phyloP scores from a whole-genome alignment of 2,113 vertebrate species.

The Gulo gulo region DNA sequence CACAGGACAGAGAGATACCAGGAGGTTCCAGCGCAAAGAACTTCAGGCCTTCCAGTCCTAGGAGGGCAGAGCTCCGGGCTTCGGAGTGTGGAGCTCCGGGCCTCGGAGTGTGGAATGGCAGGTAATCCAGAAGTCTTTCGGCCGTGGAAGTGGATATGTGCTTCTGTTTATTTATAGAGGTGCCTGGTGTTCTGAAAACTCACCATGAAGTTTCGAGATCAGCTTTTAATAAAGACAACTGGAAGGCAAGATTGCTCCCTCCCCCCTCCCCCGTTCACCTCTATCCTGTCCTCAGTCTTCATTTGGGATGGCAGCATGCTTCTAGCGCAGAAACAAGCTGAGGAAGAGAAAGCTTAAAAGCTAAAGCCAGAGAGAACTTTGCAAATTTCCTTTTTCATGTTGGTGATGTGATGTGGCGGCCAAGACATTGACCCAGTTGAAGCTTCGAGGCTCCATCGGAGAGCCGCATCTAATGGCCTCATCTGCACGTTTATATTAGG shows the following conservation, averaged over 20 bases:
- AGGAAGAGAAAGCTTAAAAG: not conserved
- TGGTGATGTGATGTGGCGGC: not conserved
- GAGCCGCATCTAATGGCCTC: not conserved
- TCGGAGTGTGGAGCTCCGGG: not conserved
- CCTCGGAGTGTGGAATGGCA: not conserved
- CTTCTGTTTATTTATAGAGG: not conserved
- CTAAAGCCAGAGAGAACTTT: not conserved
- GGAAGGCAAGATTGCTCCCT: not conserved
- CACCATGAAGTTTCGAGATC: not conserved
- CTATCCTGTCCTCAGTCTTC: not conserved
- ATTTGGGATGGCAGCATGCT: not conserved
- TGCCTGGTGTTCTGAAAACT: not conserved
- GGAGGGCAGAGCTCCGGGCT: not conserved
- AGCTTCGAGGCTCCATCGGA: not conserved
- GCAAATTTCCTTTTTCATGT: not conserved
- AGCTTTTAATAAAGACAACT: not conserved
- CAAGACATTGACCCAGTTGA: constrained; percentile 3
- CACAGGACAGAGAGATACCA: not conserved
- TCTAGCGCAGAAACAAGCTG: not conserved
- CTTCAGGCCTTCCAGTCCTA: fast-evolving
- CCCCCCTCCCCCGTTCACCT: fast-evolving
- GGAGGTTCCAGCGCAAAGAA: fast-evolving
- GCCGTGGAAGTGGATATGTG: not conserved
- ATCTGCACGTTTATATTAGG: not conserved
- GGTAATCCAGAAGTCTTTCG: not conserved